Base-by-base conservation (phyloP, 2,888 invertebrate genomes). In the Ptilodon capucinus region DNA sequence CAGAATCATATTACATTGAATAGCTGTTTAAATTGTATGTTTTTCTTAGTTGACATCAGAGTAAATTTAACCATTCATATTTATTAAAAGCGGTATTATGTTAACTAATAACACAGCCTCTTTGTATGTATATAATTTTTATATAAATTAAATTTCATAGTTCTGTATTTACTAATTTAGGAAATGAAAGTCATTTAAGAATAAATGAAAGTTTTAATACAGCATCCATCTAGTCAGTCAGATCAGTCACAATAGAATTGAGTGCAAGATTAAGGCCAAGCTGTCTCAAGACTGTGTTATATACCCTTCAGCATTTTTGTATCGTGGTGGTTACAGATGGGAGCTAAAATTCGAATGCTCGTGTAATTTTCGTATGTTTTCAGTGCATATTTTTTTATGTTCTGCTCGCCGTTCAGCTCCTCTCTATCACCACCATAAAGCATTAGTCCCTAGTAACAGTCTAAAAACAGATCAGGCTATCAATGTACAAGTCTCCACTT, bases 201-300 rank as follows among this genome's bases (percentile, higher is more conserved):
- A 55, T 63, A 57, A 47, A 54, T 63, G 64, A 40, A 36, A 57
- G 44, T 54, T 76, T 72, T 76, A 77, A 72, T 79, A 79, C 72
- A 80, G 74, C 75, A 79, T 79, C 71, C 76, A 73, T 75, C 76
- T 83, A 82, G 68, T 84, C 83, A 81, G 79, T 82, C 84, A 73
- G 47, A 67, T 61, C 65, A 71, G 57, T 65, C 61, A 60, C 44
- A 61, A 53, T 61, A 54, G 51, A 48, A 53, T 18, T 44, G 53
- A 40, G 50, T 46, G 17, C 48, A 46, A 57, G 56, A 49, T 32
- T 42, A 42, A 7, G 34, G 42, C 59, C 54, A 42, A 44, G 17
- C 40, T 44, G 44, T 41, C n/a, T 5, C 21, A 18, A 6, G 40
- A 48, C 40, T n/a, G 17, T 18, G 7, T 25, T 14, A 19, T 41